These are phyloP conservation scores for Hapalemur alaotrensis DNA, from an alignment of 2,797 vertebrate genomes.

Conservation along the genomic window DNA sequence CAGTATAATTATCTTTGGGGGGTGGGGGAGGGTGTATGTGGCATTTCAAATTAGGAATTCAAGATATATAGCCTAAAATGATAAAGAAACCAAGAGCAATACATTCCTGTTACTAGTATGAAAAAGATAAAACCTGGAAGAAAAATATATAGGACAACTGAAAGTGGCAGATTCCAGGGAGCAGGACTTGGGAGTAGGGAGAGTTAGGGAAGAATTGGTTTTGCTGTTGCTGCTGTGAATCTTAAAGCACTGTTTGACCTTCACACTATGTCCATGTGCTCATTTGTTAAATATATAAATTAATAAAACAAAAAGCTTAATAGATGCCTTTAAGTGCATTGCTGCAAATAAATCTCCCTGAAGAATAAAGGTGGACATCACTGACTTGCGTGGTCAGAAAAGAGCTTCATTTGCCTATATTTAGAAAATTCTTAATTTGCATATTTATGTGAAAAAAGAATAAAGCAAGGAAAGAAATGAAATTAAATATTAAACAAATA, in stretches of 20 bases:
- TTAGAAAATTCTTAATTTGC: slow-evolving; percentile 60
- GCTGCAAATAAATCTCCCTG: slow-evolving; percentile 65
- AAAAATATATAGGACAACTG: not conserved
- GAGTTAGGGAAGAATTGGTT: not conserved
- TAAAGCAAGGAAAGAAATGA: slow-evolving; percentile 50
- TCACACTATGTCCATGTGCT: not conserved
- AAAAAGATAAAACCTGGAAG: not conserved
- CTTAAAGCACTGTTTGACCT: not conserved
- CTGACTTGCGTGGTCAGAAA: slow-evolving; percentile 64
- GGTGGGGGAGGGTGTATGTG: not conserved
- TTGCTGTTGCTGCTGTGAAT: not conserved
- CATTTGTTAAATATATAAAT: not conserved
- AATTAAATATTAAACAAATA: slow-evolving; percentile 31
- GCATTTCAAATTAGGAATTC: not conserved
- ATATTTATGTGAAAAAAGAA: slow-evolving; percentile 43
- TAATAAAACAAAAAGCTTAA: not conserved
- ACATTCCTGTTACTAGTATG: not conserved
- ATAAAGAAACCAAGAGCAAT: not conserved
- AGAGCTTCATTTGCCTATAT: slow-evolving; percentile 4
- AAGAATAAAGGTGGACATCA: slow-evolving; percentile 64
- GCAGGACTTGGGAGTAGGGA: rapidly evolving
- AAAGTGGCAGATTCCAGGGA: not conserved
- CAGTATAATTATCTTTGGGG: not conserved
- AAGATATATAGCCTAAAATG: not conserved
- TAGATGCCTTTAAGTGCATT: slow-evolving; percentile 74